phyloP scores from a whole-genome alignment of 2,113 vertebrate genomes.

The Sinocyclocheilus anshuiensis region DNA sequence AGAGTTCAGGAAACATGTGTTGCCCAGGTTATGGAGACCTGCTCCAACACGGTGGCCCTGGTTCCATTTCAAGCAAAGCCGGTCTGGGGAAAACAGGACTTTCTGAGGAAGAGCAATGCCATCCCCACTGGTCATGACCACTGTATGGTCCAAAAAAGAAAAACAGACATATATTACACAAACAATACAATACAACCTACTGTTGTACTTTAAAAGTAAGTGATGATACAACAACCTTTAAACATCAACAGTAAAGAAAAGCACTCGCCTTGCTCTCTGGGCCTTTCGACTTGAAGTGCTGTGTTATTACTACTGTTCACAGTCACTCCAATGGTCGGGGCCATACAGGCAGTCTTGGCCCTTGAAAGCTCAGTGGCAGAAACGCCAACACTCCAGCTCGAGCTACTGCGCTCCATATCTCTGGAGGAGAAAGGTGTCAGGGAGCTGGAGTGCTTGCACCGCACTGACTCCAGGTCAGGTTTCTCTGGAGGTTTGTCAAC shows the following conservation, averaged over 20 bases:
- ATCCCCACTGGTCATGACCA: constrained; percentile 79
- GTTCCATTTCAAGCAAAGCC: constrained; percentile 90
- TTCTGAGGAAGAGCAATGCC: constrained; percentile 90
- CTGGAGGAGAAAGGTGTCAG: constrained; percentile 81
- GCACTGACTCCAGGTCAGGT: constrained; percentile 86
- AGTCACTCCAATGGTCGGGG: constrained; percentile 85
- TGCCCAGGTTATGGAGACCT: constrained; percentile 95
- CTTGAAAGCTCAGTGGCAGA: constrained; percentile 80
- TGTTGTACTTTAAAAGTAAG: neutral
- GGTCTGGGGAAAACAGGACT: constrained; percentile 91
- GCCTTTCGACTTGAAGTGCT: constrained; percentile 79
- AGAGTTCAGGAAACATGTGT: constrained; percentile 95
- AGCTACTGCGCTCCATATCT: constrained; percentile 88
- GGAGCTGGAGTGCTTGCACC: constrained; percentile 80
- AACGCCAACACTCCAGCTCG: constrained; percentile 83
- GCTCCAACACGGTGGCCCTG: constrained; percentile 89
- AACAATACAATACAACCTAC: neutral
- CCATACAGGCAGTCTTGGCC: constrained; percentile 81
- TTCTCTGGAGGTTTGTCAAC: constrained; percentile 93
- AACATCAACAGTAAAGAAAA: neutral
- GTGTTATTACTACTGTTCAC: constrained; percentile 80
- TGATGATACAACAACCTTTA: neutral
- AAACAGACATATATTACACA: neutral
- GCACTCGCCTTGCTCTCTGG: constrained; percentile 85
- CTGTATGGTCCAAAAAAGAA: constrained; percentile 60